phyloP scores from a whole-genome alignment of 2,888 invertebrate genomes.

The Dexiosoma caninum region DNA sequence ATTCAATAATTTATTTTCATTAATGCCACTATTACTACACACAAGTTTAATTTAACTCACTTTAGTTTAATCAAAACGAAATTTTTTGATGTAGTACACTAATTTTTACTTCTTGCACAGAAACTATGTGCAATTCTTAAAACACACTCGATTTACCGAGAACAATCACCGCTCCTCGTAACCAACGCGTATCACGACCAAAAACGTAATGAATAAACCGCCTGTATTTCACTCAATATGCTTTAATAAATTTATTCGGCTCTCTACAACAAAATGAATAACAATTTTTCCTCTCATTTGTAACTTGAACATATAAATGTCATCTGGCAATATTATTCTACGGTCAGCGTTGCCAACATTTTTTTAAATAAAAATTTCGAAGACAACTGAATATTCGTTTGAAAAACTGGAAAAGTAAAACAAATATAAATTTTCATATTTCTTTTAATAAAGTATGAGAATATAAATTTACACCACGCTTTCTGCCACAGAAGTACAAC shows the following conservation, averaged over 20 bases:
- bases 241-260: background rate
- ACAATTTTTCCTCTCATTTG: background rate
- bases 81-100: conserved; percentile 34
- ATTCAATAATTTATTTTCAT: conserved; percentile 32
- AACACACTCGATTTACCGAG: conserved; percentile 24
- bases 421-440: too few species aligned
- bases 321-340: conserved; percentile 6
- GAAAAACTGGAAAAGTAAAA: too few species aligned
- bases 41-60: conserved; percentile 44
- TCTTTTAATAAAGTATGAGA: too few species aligned
- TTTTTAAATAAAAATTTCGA: too few species aligned
- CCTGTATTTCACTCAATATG: conserved; percentile 16
- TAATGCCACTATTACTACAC: conserved; percentile 19
- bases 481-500: too few species aligned
- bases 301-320: background rate
- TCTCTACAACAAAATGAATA: conserved; percentile 1
- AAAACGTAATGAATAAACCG: conserved; percentile 49
- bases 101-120: conserved; percentile 28
- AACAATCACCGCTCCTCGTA: background rate
- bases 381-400: too few species aligned
- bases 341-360: background rate
- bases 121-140: conserved; percentile 23
- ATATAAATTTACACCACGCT: too few species aligned
- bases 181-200: conserved; percentile 38
- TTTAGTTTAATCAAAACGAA: conserved; percentile 58